phyloP scores from a whole-genome alignment of 2,888 invertebrate species.

The Chironomus tentans region DNA sequence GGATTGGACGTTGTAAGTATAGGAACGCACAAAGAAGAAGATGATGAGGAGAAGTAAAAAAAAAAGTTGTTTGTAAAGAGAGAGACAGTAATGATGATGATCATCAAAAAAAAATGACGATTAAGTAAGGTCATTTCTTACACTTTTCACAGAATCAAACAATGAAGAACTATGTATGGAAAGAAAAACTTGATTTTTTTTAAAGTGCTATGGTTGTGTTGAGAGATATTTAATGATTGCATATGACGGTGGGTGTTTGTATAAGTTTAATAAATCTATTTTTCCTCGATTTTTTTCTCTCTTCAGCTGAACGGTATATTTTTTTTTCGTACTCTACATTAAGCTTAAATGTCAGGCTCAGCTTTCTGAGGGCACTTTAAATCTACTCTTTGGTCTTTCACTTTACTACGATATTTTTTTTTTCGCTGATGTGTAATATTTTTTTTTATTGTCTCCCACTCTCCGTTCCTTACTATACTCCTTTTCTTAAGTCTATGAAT shows the following conservation, averaged over 20 bases:
- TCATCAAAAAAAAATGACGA: neutral
- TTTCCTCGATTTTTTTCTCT: neutral
- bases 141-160: neutral
- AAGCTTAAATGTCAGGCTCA: neutral
- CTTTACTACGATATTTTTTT: neutral
- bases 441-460: neutral
- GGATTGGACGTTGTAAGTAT: neutral
- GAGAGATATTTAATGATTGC: constrained; percentile 17
- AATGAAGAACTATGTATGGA: constrained; percentile 9
- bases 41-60: too few relatives aligned
- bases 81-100: neutral
- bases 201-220: neutral
- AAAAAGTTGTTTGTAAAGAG: neutral
- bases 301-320: neutral
- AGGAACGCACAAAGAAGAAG: too few relatives aligned
- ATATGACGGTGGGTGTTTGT: constrained; percentile 26
- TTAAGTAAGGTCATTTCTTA: constrained; percentile 24
- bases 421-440: neutral
- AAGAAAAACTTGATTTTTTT: constrained; percentile 16
- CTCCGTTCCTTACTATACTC: neutral
- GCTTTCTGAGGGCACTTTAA: neutral
- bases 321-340: neutral
- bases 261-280: constrained; percentile 24
- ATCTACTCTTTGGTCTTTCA: neutral
- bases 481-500: neutral